These are phyloP conservation scores for Himalopsyche phryganea DNA, from an alignment of 1,140 invertebrate species.

Conservation along the genomic window DNA sequence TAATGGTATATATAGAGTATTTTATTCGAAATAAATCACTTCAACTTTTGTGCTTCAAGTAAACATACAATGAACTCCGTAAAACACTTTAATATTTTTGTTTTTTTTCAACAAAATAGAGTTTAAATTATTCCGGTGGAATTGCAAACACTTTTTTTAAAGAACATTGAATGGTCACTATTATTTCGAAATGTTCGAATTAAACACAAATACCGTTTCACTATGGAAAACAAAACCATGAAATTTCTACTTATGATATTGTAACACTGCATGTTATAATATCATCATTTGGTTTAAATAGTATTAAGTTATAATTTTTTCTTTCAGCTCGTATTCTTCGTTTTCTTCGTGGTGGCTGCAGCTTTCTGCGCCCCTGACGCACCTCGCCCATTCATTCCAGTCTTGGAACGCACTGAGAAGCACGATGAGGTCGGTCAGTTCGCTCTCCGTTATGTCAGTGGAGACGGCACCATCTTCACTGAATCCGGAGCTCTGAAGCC, in stretches of 20 bases:
- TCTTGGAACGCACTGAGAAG: conserved; percentile 32
- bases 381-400: conserved; percentile 26
- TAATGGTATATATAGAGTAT: neutral
- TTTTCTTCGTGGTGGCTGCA: conserved; percentile 16
- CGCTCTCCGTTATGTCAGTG: conserved; percentile 32
- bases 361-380: conserved; percentile 20
- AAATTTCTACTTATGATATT: no score
- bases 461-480: conserved; percentile 28
- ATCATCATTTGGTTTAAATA: no score
- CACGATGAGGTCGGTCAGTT: conserved; percentile 34
- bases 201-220: no score
- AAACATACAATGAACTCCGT: neutral
- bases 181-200: no score
- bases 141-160: no score
- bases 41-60: neutral
- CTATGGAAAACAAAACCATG: no score
- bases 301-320: conserved; percentile 1
- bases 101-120: neutral
- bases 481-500: conserved; percentile 30
- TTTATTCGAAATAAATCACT: neutral
- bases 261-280: no score
- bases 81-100: neutral
- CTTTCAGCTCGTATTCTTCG: conserved; percentile 11
- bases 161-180: no score
- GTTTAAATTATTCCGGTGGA: no score